A percentile compares a stretch with the other conserved stretches of the same genome.
Evolutionary conservation across 2,113 vertebrate genomes (phyloP).

Genomic region (Cyanocitta stelleri): DNA sequence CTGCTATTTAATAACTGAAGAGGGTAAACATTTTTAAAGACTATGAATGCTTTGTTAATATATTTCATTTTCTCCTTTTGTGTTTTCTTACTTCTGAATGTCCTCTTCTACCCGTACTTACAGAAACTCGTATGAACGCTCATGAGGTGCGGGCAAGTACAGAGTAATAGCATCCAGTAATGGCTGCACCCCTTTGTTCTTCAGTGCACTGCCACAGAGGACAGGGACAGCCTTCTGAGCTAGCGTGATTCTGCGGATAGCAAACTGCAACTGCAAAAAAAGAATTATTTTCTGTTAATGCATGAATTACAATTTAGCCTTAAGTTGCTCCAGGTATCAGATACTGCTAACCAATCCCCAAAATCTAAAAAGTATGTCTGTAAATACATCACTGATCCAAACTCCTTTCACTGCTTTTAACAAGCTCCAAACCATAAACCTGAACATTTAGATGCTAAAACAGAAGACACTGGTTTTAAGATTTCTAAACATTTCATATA

Average conservation of each 20-base stretch:
- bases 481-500: not conserved
- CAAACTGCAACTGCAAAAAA: constrained; percentile 78
- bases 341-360: not conserved
- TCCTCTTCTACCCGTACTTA: constrained; percentile 70
- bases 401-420: not conserved
- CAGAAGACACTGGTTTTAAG: not conserved
- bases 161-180: constrained; percentile 85
- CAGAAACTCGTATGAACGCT: constrained; percentile 83
- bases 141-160: constrained; percentile 88
- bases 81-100: not conserved
- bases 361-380: not conserved
- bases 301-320: not conserved
- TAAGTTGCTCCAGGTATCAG: not conserved
- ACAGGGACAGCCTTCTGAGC: constrained; percentile 87
- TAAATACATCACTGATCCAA: not conserved
- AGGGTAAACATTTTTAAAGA: not conserved
- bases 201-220: constrained; percentile 90
- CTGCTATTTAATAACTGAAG: not conserved
- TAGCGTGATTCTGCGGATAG: constrained; percentile 84
- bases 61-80: not conserved
- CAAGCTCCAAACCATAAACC: not conserved
- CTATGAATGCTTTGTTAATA: not conserved
- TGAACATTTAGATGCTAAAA: not conserved
- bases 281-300: not conserved
- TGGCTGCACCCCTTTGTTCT: constrained; percentile 93